Evolutionary conservation across 2,888 invertebrate species (phyloP), one percentile per base, ranked within the genome.

Genomic region (Eristalinus sepulchralis): DNA sequence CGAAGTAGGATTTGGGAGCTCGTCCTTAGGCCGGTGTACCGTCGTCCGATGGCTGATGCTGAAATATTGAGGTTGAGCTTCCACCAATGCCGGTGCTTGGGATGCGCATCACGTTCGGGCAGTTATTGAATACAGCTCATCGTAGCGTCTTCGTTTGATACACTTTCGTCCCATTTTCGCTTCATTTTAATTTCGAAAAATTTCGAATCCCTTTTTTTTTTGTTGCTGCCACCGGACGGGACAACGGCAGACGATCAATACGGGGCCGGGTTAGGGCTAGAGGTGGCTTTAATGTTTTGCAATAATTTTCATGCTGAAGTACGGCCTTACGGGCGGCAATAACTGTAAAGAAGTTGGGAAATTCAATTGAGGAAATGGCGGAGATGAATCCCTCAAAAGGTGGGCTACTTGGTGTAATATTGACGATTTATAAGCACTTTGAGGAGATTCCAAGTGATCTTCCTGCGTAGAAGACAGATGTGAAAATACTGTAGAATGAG

Each of bases 121-220:
- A 86, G 85, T 86, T 86, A 86, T 86, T 86, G 85, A 86, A 86
- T 86, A 83, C 73, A 77, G 85, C 85, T 86, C 85, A 83, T 86
- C 82, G 83, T 82, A 82, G 78, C 82, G 70, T 86, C 85, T 86
- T 86, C 82, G 73, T 83, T 85, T 78, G 78, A 86, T 83, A 86
- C 78, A 86, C 83, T 86, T 86, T 77, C 36, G 68, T 47, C 63
- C 73, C 83, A 70, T 86, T 86, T 86, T 82, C 73, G 83, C 83
- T 86, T 83, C 78, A 82, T 86, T 83, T 86, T 86, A 81, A 71
- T 79, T 79, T 72, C 22, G 22, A 59, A n/a, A 64, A 73, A 57
- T 36, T 34, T n/a, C 24, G 11, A 60, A 68, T 55, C 57, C 66
- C 70, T 62, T 63, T 64, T 68, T 78, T 73, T n/a, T 24, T 11